Base-by-base conservation (phyloP, 2,888 invertebrate species). In the Sphaeridia pumilis region DNA sequence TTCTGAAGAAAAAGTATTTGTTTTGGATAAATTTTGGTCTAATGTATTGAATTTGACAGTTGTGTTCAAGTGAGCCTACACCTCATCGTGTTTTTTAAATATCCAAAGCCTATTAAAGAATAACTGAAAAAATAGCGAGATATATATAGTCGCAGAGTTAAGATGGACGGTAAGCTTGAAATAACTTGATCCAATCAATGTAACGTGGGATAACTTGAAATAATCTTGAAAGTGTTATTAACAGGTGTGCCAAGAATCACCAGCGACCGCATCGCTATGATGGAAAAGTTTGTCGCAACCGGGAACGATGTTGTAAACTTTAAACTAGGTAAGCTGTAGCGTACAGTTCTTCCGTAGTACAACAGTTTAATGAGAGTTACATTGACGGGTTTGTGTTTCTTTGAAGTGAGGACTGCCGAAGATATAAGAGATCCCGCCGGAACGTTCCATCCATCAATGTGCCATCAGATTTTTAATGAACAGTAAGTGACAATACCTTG, bases 391-490 rank as follows among this genome's bases (percentile, higher is more conserved):
- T 14, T 31, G 31, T 31, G 31, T 31, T 7, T 14, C 43, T 28
- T 31, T 42, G 28, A 17, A 70, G 80, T 86, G 46, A 76, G 83
- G 48, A 71, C 72, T 55, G 70, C 73, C 22, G 70, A 77, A 34
- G 86, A 87, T 69, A 69, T 87, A 31, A 77, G 81, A 56, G 76
- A 83, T 70, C 78, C 81, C 28, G 72, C 74, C 1, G 70, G 73
- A 7, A 73, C 74, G 31, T 90, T 90, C 68, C 74, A 78, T 34
- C 89, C 92, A 0, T 82, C 82, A 52, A 89, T 92, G 85, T 85
- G 88, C 48, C 89, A 94, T 74, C 93, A 94, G 72, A 82, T 93
- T 53, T 93, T 90, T 71, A 90, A 89, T 4, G 85, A 87, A 63
- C 82, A 80, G 78, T 78, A 67, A 64, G 69, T 56, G 36, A 7